These are phyloP conservation scores for Trematomus bernacchii DNA, from an alignment of 2,797 vertebrate genomes.

Conservation along the genomic window DNA sequence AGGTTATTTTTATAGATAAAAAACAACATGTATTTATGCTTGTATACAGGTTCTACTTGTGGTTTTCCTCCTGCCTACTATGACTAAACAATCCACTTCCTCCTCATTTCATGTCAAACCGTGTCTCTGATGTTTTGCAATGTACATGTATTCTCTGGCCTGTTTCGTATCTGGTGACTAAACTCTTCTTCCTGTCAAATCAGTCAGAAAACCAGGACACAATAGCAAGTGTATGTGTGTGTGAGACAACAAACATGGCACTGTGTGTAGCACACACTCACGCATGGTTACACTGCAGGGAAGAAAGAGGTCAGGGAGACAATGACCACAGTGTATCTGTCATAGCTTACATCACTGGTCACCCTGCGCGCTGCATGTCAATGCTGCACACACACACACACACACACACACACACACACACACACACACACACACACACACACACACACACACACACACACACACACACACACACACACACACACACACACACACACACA, in stretches of 20 bases:
- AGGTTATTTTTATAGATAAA: background rate
- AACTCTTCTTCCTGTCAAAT: conserved; percentile 60
- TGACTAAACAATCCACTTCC: background rate
- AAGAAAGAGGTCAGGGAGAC: conserved; percentile 76
- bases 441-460: conserved; percentile 39
- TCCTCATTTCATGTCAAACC: background rate
- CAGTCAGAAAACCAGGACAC: conserved; percentile 60
- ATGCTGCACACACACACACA: conserved; percentile 45
- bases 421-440: conserved; percentile 6
- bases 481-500: conserved; percentile 27
- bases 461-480: conserved; percentile 7
- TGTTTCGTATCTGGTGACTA: conserved; percentile 35
- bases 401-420: conserved; percentile 13
- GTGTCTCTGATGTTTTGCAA: background rate
- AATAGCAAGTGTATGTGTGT: conserved; percentile 28
- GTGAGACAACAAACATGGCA: conserved; percentile 65
- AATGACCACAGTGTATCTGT: conserved; percentile 82
- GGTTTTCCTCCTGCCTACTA: background rate
- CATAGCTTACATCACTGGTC: conserved; percentile 81
- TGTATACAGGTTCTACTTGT: background rate
- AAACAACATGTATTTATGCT: background rate
- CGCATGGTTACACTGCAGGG: conserved; percentile 67
- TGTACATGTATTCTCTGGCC: conserved; percentile 36
- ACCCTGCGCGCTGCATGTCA: conserved; percentile 60
- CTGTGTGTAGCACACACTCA: conserved; percentile 65